Evolutionary conservation across 1,140 invertebrate genomes (phyloP), one percentile per base, ranked within the genome.

Genomic region (Bombus pyrosoma): DNA sequence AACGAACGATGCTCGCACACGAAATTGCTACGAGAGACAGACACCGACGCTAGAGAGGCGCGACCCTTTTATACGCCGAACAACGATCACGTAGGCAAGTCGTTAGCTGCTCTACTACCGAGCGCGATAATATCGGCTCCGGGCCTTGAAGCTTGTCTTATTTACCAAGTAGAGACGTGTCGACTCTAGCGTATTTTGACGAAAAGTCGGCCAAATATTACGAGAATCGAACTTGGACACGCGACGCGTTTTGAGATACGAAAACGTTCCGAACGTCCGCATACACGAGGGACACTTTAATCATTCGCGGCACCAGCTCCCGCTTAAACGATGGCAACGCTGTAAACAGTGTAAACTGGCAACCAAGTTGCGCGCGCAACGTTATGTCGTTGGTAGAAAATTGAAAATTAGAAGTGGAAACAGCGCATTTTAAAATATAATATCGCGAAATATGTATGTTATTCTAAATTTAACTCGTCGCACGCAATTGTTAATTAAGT

Each of bases 81-180:
- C 92, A 78, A 73, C 80, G 88, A 93, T 90, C 93, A 93, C 93
- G 92, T 93, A 94, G 89, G 90, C 92, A 83, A 84, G 74, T 66
- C 64, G 81, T 59, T 74, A 71, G 64, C 80, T 72, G 85, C 53
- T 89, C 78, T 92, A 92, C 89, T 90, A 90, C 81, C 89, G 74
- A 87, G 80, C 72, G 73, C 89, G 90, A 91, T 89, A 85, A 92
- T 89, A 90, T 91, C 86, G 86, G 69, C 64, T 85, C 41, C 76
- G 77, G 86, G 89, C 90, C 91, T 91, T 92, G 91, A 86, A 87
- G 88, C 86, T 88, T 81, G 66, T 82, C 87, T 89, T 89, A 83
- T 89, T 89, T 89, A 89, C 79, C 69, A 37, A 76, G 53, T 32
- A 57, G 64, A 64, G 71, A 87, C 59, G 62, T 34, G 39, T 34